phyloP scores from a whole-genome alignment of 2,888 invertebrate species.

The Ochropacha duplaris region DNA sequence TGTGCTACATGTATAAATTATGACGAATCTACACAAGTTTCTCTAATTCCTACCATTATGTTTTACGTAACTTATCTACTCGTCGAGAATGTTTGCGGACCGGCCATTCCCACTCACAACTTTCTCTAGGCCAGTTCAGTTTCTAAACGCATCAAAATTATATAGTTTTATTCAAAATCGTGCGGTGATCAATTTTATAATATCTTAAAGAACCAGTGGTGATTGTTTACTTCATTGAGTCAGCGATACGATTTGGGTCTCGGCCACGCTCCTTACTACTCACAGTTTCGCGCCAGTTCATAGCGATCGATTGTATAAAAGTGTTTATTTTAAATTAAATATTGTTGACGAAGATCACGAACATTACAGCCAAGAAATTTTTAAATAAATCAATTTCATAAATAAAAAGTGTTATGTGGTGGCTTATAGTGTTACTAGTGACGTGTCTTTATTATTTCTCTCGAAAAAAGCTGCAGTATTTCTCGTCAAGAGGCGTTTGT shows the following conservation, averaged over 20 bases:
- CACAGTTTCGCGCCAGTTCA: background rate
- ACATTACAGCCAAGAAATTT: background rate
- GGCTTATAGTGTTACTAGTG: slow-evolving; percentile 43
- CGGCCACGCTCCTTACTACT: background rate
- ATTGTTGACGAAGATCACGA: background rate
- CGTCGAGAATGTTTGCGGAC: background rate
- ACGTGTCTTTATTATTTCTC: slow-evolving; percentile 49
- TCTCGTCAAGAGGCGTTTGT: slow-evolving; percentile 50
- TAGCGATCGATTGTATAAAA: background rate
- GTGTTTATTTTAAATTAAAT: background rate
- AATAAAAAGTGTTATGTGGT: slow-evolving; percentile 36
- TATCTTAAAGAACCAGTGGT: background rate
- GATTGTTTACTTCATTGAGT: background rate
- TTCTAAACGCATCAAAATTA: slow-evolving; percentile 13
- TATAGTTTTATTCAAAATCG: slow-evolving; percentile 21
- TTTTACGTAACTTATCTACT: background rate
- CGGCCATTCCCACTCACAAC: slow-evolving; percentile 24
- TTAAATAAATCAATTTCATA: background rate
- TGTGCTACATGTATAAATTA: background rate
- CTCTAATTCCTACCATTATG: background rate
- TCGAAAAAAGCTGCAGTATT: slow-evolving; percentile 46
- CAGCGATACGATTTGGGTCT: background rate
- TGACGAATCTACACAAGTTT: background rate
- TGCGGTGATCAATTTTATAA: background rate
- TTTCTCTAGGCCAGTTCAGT: slow-evolving; percentile 34